A percentile compares a stretch with the other conserved stretches of the same genome.
These are phyloP conservation scores for human (Homo sapiens) DNA, from an alignment of 2,113 vertebrate genomes.

Conservation along the genomic window GRCh38 chr4:94409001-94409500, in stretches of 20 bases:
- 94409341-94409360: background rate
- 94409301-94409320: background rate
- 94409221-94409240: background rate
- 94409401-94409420: background rate
- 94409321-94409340: background rate
- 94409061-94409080: conserved; percentile 71
- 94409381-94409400: background rate
- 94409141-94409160: conserved; percentile 24
- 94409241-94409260: background rate
- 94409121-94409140: conserved; percentile 74
- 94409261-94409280: background rate
- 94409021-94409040: background rate
- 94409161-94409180: conserved; percentile 52
- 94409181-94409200: conserved; percentile 15
- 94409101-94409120: conserved; percentile 65
- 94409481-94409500: background rate
- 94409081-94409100: conserved; percentile 36
- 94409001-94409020: background rate
- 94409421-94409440: background rate
- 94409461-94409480: background rate
- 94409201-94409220: background rate
- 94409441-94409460: background rate
- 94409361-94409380: background rate
- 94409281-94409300: background rate
- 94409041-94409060: conserved; percentile 49